A percentile compares a stretch with the other conserved stretches of the same genome.
Evolutionary conservation across 2,888 invertebrate genomes (phyloP).

Genomic region (Drosophila ustulata): DNA sequence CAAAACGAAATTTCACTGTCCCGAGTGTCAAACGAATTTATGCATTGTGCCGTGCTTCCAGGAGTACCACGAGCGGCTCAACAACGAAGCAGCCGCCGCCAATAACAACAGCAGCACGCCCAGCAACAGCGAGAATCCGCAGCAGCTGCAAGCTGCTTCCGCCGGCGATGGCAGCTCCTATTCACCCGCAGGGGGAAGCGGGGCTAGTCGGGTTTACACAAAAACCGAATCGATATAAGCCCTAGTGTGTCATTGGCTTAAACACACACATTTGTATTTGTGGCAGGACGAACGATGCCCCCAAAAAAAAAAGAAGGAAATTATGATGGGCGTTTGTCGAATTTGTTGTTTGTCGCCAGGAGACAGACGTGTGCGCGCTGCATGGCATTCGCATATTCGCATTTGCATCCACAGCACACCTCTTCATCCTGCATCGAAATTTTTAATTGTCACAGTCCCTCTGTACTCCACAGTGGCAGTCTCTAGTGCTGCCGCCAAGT

Average conservation of each 20-base stretch:
- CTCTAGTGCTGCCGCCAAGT: constrained; percentile 11
- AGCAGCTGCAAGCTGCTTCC: constrained; percentile 4
- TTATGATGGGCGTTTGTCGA: constrained; percentile 42
- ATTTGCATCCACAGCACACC: constrained; percentile 24
- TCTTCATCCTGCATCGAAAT: constrained; percentile 66
- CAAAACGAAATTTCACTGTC: constrained; percentile 96
- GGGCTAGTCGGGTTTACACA: constrained; percentile 76
- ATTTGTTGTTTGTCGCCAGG: constrained; percentile 79
- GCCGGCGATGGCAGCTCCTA: constrained; percentile 63
- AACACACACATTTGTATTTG: constrained; percentile 73
- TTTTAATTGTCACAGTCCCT: constrained; percentile 73
- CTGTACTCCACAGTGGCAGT: constrained; percentile 32
- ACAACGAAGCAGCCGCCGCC: constrained; percentile 77
- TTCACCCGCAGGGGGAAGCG: constrained; percentile 54
- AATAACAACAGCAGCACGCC: constrained; percentile 46
- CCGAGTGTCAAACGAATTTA: constrained; percentile 94
- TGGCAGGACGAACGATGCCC: constrained; percentile 50
- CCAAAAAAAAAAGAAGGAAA: not conserved
- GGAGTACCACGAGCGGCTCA: constrained; percentile 90
- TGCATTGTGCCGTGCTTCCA: constrained; percentile 96
- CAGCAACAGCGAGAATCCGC: constrained; percentile 25
- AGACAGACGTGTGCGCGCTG: constrained; percentile 17
- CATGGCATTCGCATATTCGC: not conserved
- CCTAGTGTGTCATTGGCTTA: constrained; percentile 38
- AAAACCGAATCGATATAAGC: constrained; percentile 85